Evolutionary conservation across 2,113 vertebrate genomes (phyloP), one percentile per base, ranked within the genome.

Genomic region (Sinosuthora webbiana): DNA sequence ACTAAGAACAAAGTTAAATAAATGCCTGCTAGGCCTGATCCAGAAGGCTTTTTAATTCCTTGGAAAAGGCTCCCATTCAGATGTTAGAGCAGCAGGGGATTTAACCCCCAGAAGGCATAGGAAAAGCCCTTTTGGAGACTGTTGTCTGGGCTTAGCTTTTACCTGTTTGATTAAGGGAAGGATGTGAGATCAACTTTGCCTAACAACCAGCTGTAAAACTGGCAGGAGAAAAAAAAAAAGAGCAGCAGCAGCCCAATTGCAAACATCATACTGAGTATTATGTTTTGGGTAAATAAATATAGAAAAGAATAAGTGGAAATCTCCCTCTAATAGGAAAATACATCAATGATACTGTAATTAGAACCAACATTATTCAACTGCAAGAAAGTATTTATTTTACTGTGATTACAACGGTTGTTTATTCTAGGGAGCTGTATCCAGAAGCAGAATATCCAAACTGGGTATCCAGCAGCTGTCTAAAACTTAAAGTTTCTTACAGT

Each of bases 331-430:
- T 93, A 96, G 88, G 80, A 87, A 94, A 94, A 96, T 74, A 20
- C 85, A 90, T 95, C 85, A 80, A 13, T 94, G 93, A 94, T 96
- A 90, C 94, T 91, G 78, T 95, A 97, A 97, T 96, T 96, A 96
- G 89, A 90, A 96, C 47, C 80, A 81, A 79, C 71, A 90, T 83
- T 95, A 93, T 95, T 95, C 89, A 89, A 87, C 86, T 94, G 79
- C 56, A 82, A 93, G 70, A 87, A 91, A 88, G 53, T 89, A 90
- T 91, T 95, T 94, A 81, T 95, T 95, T 96, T 93, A 90, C 92
- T 96, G 80, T 89, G 79, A 91, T 92, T 92, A 86, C 93, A 89
- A 89, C 84, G 77, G 83, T 92, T 84, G 90, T 89, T 96, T 94
- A 83, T 95, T 80, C 88, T 77, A 80, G 83, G 82, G 79, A 94